phyloP scores from a whole-genome alignment of 2,797 vertebrate genomes.

The Botia kubotai region DNA sequence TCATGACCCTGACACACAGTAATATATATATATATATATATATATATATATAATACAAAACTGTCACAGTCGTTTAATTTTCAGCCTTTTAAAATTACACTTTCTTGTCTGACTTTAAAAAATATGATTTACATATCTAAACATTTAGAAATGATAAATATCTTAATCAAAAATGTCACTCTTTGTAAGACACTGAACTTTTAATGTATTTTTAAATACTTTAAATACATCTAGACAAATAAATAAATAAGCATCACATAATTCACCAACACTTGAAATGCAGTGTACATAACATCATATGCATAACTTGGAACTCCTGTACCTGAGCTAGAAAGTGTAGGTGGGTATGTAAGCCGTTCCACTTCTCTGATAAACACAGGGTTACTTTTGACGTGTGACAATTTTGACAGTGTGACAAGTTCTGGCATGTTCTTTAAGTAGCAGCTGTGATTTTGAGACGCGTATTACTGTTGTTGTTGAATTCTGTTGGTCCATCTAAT shows the following conservation, averaged over 20 bases:
- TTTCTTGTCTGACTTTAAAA: no score
- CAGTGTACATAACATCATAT: neutral
- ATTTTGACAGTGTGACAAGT: neutral
- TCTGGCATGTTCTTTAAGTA: constrained; percentile 17
- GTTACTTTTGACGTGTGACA: constrained; percentile 9
- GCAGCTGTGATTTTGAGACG: neutral
- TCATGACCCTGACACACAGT: no score
- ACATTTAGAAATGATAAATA: no score
- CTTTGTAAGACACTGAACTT: no score
- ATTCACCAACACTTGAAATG: neutral
- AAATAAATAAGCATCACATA: neutral
- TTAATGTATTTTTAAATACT: no score
- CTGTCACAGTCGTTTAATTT: no score
- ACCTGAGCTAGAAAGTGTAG: constrained; percentile 10
- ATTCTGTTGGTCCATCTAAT: neutral
- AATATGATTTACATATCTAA: no score
- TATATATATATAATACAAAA: no score
- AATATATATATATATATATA: no score
- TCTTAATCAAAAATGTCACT: no score
- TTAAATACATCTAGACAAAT: no score
- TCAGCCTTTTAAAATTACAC: no score
- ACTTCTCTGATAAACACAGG: constrained; percentile 23
- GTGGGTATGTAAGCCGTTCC: neutral
- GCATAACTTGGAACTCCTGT: neutral
- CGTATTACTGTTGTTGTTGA: neutral